Conservation (phyloP, 2,797 vertebrate genomes). For the Danio choprae region DNA sequence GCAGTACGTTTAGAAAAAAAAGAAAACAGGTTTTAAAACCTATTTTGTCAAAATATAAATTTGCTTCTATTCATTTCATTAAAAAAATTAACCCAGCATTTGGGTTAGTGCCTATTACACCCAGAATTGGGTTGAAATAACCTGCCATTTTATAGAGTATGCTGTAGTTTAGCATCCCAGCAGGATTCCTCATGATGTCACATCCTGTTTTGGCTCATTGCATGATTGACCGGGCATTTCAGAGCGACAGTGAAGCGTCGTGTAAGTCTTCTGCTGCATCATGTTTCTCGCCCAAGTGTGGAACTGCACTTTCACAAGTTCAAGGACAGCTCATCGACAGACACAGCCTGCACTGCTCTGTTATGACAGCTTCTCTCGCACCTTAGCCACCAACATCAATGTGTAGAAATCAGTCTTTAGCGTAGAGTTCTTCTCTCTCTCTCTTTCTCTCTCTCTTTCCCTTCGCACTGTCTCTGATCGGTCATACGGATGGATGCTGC, state of each 20-base stretch:
- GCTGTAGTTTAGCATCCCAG: neutral
- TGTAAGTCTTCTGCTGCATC: slow-evolving; percentile 4
- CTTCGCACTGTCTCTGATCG: slow-evolving; percentile 37
- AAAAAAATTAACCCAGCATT: too few relatives aligned
- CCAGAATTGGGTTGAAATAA: too few relatives aligned
- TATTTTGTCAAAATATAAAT: too few relatives aligned
- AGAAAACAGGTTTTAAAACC: too few relatives aligned
- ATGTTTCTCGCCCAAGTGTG: neutral
- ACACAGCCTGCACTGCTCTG: slow-evolving; percentile 28
- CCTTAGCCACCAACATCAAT: slow-evolving; percentile 31
- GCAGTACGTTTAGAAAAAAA: too few relatives aligned
- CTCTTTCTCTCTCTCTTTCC: slow-evolving; percentile 37
- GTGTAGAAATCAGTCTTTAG: slow-evolving; percentile 35
- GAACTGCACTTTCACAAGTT: slow-evolving; percentile 45
- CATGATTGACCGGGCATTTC: neutral
- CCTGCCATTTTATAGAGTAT: too few relatives aligned
- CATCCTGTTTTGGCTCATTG: neutral
- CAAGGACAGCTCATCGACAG: slow-evolving; percentile 42
- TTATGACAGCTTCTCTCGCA: slow-evolving; percentile 50
- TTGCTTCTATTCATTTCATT: too few relatives aligned
- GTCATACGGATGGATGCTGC: slow-evolving; percentile 55
- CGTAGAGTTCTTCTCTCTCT: neutral
- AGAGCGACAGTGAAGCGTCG: neutral
- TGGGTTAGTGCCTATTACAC: too few relatives aligned
- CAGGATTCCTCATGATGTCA: slow-evolving; percentile 15